Base-by-base conservation (phyloP, 2,113 vertebrate species). In the Toxotes jaculatrix region DNA sequence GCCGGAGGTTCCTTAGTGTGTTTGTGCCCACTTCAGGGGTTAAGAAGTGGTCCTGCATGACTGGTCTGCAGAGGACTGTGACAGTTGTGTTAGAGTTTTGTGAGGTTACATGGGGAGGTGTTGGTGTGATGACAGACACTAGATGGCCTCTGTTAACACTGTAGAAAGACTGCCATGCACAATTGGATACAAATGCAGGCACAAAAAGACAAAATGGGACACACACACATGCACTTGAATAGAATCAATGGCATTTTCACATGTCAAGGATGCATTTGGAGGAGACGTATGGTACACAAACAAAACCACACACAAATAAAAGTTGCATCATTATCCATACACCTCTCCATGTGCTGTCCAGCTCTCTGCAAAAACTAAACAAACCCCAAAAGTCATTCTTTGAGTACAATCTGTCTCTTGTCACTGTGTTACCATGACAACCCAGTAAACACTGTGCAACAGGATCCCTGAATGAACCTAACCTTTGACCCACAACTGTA, bases 21-120 rank as follows among this genome's bases (percentile, higher is more conserved):
- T 36, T 3, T 68, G 36, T 67, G 31, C 64, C 1, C 27, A 17
- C 40, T 16, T 38, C 5, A 38, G 31, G 40, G 53, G 64, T 74
- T 71, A 55, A 62, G 82, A 75, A 47, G 43, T 47, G 82, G 57
- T 73, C 51, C 64, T 84, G 79, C 86, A 80, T 89, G 88, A 87
- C 83, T 87, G 57, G 42, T 47, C 51, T 79, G 66, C 76, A 77
- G n/a, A 68, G 32, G 16, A 73, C 85, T 74, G 82, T 84, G 82
- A 80, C 27, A 2, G 32, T 40, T 63, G 40, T 68, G 55, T 77
- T 47, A 60, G 11, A 31, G 62, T 17, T 45, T 34, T 23, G 60
- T 62, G 10, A 68, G 42, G 42, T 74, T 36, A n/a, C n/a, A 74
- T 3, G 9, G n/a, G 38, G 32, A 55, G 38, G 51, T 79, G 68